Evolutionary conservation across 2,888 invertebrate genomes (phyloP).

Genomic region (Drosophila mettleri): DNA sequence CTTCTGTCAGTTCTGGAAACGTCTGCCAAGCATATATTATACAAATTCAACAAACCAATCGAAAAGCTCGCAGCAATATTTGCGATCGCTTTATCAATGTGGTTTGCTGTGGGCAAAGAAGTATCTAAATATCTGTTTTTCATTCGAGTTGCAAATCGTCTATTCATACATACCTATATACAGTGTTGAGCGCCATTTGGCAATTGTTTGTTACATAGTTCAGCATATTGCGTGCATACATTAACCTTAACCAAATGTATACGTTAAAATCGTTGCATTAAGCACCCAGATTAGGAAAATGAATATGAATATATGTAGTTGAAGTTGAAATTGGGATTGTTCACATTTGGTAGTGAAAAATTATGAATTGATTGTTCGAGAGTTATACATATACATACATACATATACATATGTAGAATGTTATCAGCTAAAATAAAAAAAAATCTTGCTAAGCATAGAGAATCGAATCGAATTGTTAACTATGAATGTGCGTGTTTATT

Average conservation of each 20-base stretch:
- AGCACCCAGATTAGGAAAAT: constrained; percentile 4
- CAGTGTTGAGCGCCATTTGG: constrained; percentile 50
- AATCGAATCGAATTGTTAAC: constrained; percentile 39
- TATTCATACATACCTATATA: constrained; percentile 13
- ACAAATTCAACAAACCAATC: constrained; percentile 41
- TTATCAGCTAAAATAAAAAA: constrained; percentile 23
- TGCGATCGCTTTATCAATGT: neutral
- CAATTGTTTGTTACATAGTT: constrained; percentile 51
- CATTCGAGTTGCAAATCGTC: constrained; percentile 19
- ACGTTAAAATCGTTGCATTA: constrained; percentile 10
- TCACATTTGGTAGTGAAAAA: constrained; percentile 26
- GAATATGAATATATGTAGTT: constrained; percentile 5
- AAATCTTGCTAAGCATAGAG: neutral
- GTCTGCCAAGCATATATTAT: constrained; percentile 65
- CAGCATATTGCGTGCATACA: constrained; percentile 16
- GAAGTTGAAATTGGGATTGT: constrained; percentile 22
- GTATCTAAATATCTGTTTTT: constrained; percentile 25
- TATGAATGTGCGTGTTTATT: constrained; percentile 30
- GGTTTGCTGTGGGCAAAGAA: constrained; percentile 10
- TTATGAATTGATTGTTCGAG: constrained; percentile 28
- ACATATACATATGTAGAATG: constrained; percentile 28
- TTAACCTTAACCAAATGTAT: constrained; percentile 20
- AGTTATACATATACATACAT: constrained; percentile 41
- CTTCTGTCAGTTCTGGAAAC: constrained; percentile 60
- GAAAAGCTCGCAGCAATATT: constrained; percentile 8